phyloP scores from a whole-genome alignment of 1,140 invertebrate genomes.

The Saccostrea echinata region DNA sequence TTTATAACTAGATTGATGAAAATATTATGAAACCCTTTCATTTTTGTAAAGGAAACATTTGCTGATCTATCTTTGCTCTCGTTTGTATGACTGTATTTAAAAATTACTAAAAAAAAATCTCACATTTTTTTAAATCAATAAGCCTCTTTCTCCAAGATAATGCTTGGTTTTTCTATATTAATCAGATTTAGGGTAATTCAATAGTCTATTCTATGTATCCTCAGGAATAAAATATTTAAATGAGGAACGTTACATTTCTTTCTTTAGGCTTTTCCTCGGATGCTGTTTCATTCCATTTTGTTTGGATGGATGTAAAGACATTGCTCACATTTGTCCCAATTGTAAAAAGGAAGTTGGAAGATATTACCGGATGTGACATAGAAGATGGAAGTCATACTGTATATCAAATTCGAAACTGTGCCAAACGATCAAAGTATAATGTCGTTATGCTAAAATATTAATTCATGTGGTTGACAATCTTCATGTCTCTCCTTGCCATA shows the following conservation, averaged over 20 bases:
- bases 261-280: conserved; percentile 61
- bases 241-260: neutral
- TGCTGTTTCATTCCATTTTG: conserved; percentile 77
- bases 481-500: no score
- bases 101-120: no score
- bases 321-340: conserved; percentile 74
- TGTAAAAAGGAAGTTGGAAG: conserved; percentile 67
- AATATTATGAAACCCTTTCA: no score
- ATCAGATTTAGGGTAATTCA: neutral
- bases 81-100: no score
- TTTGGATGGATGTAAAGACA: conserved; percentile 71
- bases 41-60: no score
- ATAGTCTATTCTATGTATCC: neutral
- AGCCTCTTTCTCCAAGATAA: neutral
- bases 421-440: no score
- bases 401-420: no score
- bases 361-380: conserved; percentile 62
- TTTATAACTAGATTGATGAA: neutral
- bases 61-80: no score
- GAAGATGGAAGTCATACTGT: no score
- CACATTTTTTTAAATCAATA: no score
- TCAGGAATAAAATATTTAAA: neutral
- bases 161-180: neutral
- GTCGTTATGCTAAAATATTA: no score
- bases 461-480: no score